phyloP scores from a whole-genome alignment of 2,113 vertebrate genomes.

The Rana temporaria region DNA sequence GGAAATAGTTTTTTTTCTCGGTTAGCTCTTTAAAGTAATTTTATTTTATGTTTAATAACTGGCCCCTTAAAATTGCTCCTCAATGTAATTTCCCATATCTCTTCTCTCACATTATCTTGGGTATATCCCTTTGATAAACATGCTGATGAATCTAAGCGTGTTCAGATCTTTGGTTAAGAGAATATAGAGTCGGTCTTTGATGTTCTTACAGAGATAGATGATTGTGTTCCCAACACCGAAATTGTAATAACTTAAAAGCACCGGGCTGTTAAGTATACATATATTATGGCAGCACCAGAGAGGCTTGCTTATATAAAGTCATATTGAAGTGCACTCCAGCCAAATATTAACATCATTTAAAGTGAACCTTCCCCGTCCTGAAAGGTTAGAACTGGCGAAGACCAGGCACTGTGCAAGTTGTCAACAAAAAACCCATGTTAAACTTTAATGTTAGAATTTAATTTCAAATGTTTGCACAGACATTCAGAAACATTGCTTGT shows the following conservation, averaged over 20 bases:
- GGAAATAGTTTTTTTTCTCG: background rate
- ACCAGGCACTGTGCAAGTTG: too few species aligned
- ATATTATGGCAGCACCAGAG: too few species aligned
- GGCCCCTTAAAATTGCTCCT: background rate
- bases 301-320: too few species aligned
- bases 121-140: background rate
- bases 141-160: background rate
- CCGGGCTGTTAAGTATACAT: background rate
- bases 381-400: too few species aligned
- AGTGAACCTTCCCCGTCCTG: too few species aligned
- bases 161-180: background rate
- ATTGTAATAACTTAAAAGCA: constrained; percentile 11
- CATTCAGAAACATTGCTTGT: too few species aligned
- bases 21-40: background rate
- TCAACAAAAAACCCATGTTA: too few species aligned
- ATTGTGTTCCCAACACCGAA: background rate
- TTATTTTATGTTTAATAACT: background rate
- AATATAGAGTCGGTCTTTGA: background rate
- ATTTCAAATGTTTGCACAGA: too few species aligned
- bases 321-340: too few species aligned
- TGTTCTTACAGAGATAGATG: background rate
- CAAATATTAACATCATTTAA: too few species aligned
- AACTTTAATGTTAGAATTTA: too few species aligned
- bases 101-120: background rate
- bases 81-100: background rate